Evolutionary conservation across 2,797 vertebrate species (phyloP), one percentile per base, ranked within the genome.

Genomic region (Tragopan temminckii): DNA sequence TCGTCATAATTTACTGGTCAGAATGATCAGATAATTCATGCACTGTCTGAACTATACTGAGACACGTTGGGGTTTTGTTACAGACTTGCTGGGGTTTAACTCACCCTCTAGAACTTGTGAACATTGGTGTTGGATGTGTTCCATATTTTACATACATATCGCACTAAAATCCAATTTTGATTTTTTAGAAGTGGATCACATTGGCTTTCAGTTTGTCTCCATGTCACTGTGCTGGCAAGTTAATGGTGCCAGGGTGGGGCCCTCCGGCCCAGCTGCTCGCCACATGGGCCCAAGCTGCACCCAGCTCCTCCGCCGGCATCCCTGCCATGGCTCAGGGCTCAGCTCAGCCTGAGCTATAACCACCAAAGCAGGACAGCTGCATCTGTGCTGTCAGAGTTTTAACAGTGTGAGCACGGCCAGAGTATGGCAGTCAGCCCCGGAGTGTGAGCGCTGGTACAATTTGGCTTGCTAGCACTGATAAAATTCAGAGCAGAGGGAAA

Each of bases 91-190:
- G 55, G 55, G 57, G 42, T 61, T 80, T 75, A 24, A 29, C 33
- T 89, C 31, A 11, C 53, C 72, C 53, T 64, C 58, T 50, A 40
- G 16, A 71, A 69, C 20, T 92, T 77, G 57, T 36, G 52, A 58
- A 55, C 6, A 10, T 9, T 7, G 9, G 13, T 36, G 9, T 31
- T 52, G 71, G 43, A 64, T 0, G 1, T 20, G 29, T 36, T 61
- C 45, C 0, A 0, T 64, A 15, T 29, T 74, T 88, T 57, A 52
- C 15, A 7, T 25, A 15, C 8, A 12, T n/a, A 55, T 19, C 31
- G n/a, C 53, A n/a, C 31, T 55, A 55, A n/a, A 55, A n/a, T 55
- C 53, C 18, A n/a, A n/a, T 57, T 13, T 20, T 33, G 20, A 23
- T 58, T 58, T 76, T 76, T 94, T 76, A n/a, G 57, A 29, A 57